Conservation (phyloP, 2,113 vertebrate species). For the Indri indri region DNA sequence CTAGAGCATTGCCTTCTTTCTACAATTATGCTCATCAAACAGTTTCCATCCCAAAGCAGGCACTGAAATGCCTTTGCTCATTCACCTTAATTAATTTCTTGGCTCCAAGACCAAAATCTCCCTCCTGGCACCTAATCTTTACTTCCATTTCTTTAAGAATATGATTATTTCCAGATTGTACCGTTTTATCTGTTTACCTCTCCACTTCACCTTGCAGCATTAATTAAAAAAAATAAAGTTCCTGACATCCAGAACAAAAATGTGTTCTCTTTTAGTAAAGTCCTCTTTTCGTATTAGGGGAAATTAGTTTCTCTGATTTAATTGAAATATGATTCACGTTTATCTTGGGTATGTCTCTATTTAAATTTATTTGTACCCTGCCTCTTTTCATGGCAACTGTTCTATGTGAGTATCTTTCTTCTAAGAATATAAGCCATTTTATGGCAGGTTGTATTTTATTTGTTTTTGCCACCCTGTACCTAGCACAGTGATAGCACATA, state of each 20-base stretch:
- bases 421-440: background rate
- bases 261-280: background rate
- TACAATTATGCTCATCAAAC: background rate
- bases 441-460: background rate
- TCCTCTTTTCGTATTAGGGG: background rate
- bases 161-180: background rate
- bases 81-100: background rate
- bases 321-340: background rate
- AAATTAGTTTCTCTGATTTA: background rate
- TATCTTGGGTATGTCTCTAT: background rate
- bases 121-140: background rate
- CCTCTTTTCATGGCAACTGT: background rate
- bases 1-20: background rate
- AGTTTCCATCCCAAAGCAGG: background rate
- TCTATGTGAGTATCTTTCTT: background rate
- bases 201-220: background rate
- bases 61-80: background rate
- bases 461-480: background rate
- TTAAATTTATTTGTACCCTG: background rate
- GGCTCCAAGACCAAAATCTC: background rate
- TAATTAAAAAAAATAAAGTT: background rate
- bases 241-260: background rate
- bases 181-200: background rate
- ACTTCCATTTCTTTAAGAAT: background rate
- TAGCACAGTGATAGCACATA: slow-evolving; percentile 10